These are phyloP conservation scores for Blera fallax DNA, from an alignment of 2,888 invertebrate species.

Conservation along the genomic window DNA sequence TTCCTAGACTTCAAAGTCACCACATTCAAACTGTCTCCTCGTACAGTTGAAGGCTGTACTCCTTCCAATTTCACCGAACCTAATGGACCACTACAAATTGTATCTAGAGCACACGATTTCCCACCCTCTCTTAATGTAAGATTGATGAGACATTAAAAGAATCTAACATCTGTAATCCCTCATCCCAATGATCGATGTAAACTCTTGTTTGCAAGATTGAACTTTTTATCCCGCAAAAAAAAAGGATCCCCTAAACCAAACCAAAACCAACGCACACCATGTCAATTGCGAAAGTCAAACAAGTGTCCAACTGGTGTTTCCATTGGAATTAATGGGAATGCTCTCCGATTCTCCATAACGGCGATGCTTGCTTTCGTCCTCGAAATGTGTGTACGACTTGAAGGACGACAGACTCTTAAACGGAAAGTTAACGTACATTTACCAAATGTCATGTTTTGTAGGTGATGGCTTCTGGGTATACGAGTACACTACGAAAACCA, in stretches of 20 bases:
- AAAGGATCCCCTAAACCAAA: background rate
- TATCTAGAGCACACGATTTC: background rate
- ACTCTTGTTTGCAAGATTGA: background rate
- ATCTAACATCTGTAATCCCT: slow-evolving; percentile 1
- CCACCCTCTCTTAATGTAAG: slow-evolving; percentile 3
- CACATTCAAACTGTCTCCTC: background rate
- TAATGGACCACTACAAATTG: background rate
- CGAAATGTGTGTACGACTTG: slow-evolving; percentile 15
- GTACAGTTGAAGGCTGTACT: background rate
- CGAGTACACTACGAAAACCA: too few relatives aligned
- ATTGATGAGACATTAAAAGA: background rate
- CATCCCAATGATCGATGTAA: background rate
- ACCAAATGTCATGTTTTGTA: slow-evolving; percentile 26
- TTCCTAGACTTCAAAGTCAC: background rate
- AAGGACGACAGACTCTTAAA: slow-evolving; percentile 23
- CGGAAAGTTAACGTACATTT: slow-evolving; percentile 28
- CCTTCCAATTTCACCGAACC: background rate
- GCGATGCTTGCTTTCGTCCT: slow-evolving; percentile 9
- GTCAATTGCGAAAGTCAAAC: slow-evolving; percentile 41
- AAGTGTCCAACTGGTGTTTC: slow-evolving; percentile 48
- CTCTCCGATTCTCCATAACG: background rate
- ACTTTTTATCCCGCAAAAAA: background rate
- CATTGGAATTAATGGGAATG: slow-evolving; percentile 56
- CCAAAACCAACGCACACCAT: slow-evolving; percentile 27
- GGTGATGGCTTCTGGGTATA: background rate